Conservation (phyloP, 2,113 vertebrate species). For the Carassius auratus region DNA sequence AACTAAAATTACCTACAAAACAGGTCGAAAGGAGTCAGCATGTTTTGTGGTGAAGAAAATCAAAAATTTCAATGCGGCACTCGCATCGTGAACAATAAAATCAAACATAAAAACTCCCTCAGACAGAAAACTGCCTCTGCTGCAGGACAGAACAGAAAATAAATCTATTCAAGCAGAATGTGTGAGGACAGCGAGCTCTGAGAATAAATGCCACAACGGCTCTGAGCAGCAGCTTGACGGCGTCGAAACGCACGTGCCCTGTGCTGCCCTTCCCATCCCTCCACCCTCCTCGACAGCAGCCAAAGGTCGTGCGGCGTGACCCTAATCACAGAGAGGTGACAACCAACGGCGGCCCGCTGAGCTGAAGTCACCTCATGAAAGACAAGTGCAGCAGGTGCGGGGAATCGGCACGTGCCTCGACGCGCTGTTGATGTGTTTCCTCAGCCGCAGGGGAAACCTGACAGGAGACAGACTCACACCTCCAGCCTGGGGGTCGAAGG, state of each 20-base stretch:
- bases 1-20: background rate
- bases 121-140: conserved; percentile 16
- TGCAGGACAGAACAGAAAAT: conserved; percentile 1
- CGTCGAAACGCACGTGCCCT: background rate
- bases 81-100: background rate
- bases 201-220: conserved; percentile 2
- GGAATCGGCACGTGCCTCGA: background rate
- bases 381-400: conserved; percentile 40
- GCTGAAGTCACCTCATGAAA: conserved; percentile 29
- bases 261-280: conserved; percentile 12
- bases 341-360: conserved; percentile 12
- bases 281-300: background rate
- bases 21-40: background rate
- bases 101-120: background rate
- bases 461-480: background rate
- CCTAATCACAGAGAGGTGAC: conserved; percentile 53
- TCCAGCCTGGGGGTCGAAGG: conserved; percentile 23
- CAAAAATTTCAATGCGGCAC: background rate
- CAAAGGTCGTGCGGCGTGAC: conserved; percentile 44
- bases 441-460: background rate
- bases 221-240: conserved; percentile 41
- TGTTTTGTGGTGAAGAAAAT: conserved; percentile 2
- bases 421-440: background rate
- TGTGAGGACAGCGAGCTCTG: conserved; percentile 7
- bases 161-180: conserved; percentile 17